Evolutionary conservation across 2,888 invertebrate genomes (phyloP).

Genomic region (Eristalis intricaria): DNA sequence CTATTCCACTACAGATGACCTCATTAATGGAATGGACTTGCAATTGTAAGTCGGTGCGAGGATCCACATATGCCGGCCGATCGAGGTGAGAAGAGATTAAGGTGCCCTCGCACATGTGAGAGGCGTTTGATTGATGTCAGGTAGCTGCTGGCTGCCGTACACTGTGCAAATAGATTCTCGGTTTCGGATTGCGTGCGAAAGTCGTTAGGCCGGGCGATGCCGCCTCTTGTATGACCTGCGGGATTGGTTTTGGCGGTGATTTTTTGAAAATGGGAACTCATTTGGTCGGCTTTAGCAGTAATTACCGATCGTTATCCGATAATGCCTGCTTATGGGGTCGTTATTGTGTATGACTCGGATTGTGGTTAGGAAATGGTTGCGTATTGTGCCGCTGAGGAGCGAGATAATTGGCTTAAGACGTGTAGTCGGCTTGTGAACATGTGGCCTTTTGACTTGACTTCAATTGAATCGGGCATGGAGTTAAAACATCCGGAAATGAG

Average conservation of each 20-base stretch:
- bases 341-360: background rate
- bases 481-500: background rate
- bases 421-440: background rate
- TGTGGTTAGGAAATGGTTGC: background rate
- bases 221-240: background rate
- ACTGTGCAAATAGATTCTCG: constrained; percentile 22
- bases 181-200: constrained; percentile 58
- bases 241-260: constrained; percentile 51
- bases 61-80: background rate
- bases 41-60: constrained; percentile 40
- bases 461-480: background rate
- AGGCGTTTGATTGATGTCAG: constrained; percentile 55
- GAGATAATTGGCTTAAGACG: background rate
- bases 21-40: constrained; percentile 63
- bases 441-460: background rate
- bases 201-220: constrained; percentile 47
- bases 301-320: constrained; percentile 58
- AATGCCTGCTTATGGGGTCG: constrained; percentile 22
- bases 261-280: constrained; percentile 55
- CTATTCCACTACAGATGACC: constrained; percentile 57
- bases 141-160: constrained; percentile 15
- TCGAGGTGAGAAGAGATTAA: constrained; percentile 53
- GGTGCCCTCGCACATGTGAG: constrained; percentile 37
- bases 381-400: background rate
- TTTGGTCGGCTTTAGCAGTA: constrained; percentile 51